These are phyloP conservation scores for Brachionus paranguensis DNA, from an alignment of 1,140 invertebrate genomes.

Conservation along the genomic window DNA sequence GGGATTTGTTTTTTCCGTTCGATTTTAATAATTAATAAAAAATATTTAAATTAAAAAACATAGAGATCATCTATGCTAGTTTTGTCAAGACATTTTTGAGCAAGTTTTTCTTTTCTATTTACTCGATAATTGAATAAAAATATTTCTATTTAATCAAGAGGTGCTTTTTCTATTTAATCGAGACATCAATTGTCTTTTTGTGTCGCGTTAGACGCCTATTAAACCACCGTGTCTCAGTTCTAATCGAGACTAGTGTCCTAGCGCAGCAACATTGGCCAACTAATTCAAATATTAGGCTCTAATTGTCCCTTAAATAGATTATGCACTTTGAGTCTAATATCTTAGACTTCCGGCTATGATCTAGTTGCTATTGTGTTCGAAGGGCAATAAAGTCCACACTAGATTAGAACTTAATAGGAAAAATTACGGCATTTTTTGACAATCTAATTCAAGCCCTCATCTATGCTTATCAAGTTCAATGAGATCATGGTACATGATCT, in stretches of 20 bases:
- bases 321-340: neutral
- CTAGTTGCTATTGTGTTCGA: neutral
- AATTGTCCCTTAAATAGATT: neutral
- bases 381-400: neutral
- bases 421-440: too few relatives aligned
- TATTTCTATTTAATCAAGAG: slow-evolving; percentile 24
- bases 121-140: slow-evolving; percentile 15
- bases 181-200: neutral
- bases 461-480: too few relatives aligned
- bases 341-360: neutral
- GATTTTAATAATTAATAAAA: slow-evolving; percentile 25
- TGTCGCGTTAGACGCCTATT: neutral
- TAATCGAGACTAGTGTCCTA: neutral
- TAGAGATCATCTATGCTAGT: neutral
- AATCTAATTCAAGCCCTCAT: too few relatives aligned
- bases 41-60: slow-evolving; percentile 31
- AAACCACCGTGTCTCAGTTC: neutral
- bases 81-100: neutral
- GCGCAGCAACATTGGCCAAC: neutral
- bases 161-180: neutral
- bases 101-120: neutral
- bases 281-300: neutral
- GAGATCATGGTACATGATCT: too few relatives aligned
- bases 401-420: too few relatives aligned
- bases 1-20: slow-evolving; percentile 22